These are phyloP conservation scores for Leptopilina myrica DNA, from an alignment of 2,888 invertebrate genomes.

Conservation along the genomic window DNA sequence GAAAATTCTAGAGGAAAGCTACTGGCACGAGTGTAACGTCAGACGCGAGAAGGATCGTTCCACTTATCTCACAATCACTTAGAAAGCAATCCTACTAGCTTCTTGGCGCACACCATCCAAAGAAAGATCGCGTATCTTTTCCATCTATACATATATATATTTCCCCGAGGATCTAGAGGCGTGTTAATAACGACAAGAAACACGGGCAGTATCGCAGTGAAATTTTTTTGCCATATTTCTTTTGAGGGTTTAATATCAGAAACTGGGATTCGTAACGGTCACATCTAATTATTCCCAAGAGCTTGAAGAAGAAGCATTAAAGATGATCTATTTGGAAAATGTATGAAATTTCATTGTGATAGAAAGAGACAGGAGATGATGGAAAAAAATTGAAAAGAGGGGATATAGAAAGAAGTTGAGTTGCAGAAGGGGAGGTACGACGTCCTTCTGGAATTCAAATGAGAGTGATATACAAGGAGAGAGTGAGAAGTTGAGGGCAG, in stretches of 20 bases:
- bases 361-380: conserved; percentile 51
- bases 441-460: conserved; percentile 58
- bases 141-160: not conserved
- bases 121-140: conserved; percentile 62
- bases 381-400: conserved; percentile 49
- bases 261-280: conserved; percentile 59
- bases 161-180: not conserved
- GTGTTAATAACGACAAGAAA: conserved; percentile 62
- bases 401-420: conserved; percentile 22
- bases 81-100: conserved; percentile 59
- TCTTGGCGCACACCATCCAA: conserved; percentile 47
- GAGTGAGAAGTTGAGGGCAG: conserved; percentile 42
- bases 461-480: conserved; percentile 50
- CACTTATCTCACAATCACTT: conserved; percentile 66
- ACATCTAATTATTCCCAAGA: conserved; percentile 72
- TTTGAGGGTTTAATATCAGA: conserved; percentile 9
- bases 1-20: conserved; percentile 26
- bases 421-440: conserved; percentile 53
- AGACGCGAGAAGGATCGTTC: conserved; percentile 45
- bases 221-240: conserved; percentile 38
- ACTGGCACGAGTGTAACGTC: conserved; percentile 38
- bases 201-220: conserved; percentile 49
- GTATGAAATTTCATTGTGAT: conserved; percentile 64
- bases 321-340: conserved; percentile 72
- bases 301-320: conserved; percentile 65